A percentile compares a stretch with the other conserved stretches of the same genome.
Conservation (phyloP, 1,140 invertebrate genomes). For the Papilio helenus region DNA sequence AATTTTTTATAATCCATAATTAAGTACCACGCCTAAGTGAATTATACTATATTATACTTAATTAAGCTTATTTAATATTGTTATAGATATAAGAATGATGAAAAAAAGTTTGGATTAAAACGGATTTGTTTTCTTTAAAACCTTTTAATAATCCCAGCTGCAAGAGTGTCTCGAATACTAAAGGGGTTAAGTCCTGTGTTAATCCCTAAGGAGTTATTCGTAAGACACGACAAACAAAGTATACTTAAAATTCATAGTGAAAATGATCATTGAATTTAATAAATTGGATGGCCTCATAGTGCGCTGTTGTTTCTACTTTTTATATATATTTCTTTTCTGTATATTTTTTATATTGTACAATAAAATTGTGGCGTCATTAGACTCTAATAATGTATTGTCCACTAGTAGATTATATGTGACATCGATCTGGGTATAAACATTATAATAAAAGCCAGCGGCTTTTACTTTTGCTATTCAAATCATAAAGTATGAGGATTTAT, state of each 20-base stretch:
- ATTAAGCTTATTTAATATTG: slow-evolving; percentile 79
- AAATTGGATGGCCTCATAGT: background rate
- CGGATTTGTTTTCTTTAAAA: slow-evolving; percentile 45
- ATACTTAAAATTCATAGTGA: background rate
- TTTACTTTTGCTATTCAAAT: too few species aligned
- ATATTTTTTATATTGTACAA: too few species aligned
- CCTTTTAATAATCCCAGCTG: background rate
- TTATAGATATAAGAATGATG: slow-evolving; percentile 71
- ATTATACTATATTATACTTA: slow-evolving; percentile 71
- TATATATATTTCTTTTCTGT: too few species aligned
- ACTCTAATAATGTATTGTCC: too few species aligned
- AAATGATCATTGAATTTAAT: background rate
- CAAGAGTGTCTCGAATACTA: too few species aligned
- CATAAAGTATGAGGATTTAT: background rate
- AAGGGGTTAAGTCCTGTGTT: too few species aligned
- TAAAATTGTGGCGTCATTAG: too few species aligned
- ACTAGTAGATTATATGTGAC: too few species aligned
- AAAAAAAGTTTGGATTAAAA: slow-evolving; percentile 71
- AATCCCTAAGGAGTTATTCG: background rate
- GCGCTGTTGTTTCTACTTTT: too few species aligned
- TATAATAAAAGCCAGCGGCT: too few species aligned
- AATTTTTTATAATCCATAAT: slow-evolving; percentile 78
- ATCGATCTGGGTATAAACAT: too few species aligned
- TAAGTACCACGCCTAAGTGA: slow-evolving; percentile 81
- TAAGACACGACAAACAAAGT: background rate